These are phyloP conservation scores for Heliothis peltigera DNA, from an alignment of 2,888 invertebrate genomes.

Conservation along the genomic window DNA sequence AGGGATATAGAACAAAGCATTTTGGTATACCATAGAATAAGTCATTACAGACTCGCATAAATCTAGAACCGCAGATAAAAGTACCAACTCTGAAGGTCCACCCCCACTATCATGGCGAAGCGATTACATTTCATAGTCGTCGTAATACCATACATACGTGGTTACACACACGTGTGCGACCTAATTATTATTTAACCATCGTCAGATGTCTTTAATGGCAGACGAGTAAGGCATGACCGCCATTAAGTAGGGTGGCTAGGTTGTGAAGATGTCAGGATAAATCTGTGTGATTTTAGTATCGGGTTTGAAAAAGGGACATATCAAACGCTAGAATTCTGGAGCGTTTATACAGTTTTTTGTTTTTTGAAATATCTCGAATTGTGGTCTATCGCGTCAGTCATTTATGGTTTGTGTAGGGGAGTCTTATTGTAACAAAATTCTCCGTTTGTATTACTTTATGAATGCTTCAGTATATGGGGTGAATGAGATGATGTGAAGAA, in stretches of 20 bases:
- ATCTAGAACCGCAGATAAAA: slow-evolving; percentile 23
- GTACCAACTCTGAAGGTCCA: slow-evolving; percentile 19
- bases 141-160: slow-evolving; percentile 53
- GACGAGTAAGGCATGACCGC: slow-evolving; percentile 62
- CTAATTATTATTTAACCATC: slow-evolving; percentile 72
- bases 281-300: not conserved
- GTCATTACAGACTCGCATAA: slow-evolving; percentile 4
- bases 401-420: too few relatives aligned
- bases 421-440: too few relatives aligned
- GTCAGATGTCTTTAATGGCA: slow-evolving; percentile 73
- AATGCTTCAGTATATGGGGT: too few relatives aligned
- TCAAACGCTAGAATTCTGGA: too few relatives aligned
- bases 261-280: not conserved
- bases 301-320: too few relatives aligned
- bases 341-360: too few relatives aligned
- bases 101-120: slow-evolving; percentile 28
- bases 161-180: slow-evolving; percentile 63
- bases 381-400: too few relatives aligned
- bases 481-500: too few relatives aligned
- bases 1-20: too few relatives aligned
- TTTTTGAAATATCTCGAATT: too few relatives aligned
- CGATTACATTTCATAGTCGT: slow-evolving; percentile 58
- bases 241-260: slow-evolving; percentile 51
- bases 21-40: not conserved
- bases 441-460: too few relatives aligned